Percentiles rank a stretch among this genome's conserved stretches.
Evolutionary conservation across 2,113 vertebrate genomes (phyloP).

Genomic region (Esox niger): DNA sequence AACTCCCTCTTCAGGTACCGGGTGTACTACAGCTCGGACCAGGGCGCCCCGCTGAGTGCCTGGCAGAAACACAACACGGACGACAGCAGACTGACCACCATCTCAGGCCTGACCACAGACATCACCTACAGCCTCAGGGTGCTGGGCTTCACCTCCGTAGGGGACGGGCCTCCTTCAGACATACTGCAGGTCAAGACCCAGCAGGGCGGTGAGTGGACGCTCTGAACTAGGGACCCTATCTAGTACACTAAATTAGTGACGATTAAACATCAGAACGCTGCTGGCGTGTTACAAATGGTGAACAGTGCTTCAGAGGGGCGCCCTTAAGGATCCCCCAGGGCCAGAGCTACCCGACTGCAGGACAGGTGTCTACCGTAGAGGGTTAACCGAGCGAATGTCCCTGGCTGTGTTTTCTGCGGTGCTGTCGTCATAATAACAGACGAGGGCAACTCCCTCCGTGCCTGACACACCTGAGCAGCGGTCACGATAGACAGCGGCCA

Average conservation of each 20-base stretch:
- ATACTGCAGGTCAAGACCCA: conserved; percentile 91
- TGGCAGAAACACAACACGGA: conserved; percentile 94
- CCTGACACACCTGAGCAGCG: not conserved
- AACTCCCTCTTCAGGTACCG: conserved; percentile 66
- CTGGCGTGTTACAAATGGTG: too few relatives aligned
- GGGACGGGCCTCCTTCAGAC: conserved; percentile 89
- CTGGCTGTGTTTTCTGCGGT: not conserved
- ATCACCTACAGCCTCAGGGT: conserved; percentile 91
- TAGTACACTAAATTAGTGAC: too few relatives aligned
- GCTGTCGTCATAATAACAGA: not conserved
- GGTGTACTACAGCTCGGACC: conserved; percentile 85
- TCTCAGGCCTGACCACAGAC: conserved; percentile 83
- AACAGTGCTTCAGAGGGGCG: too few relatives aligned
- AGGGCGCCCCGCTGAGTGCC: conserved; percentile 75
- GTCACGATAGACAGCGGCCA: not conserved
- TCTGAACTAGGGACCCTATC: not conserved
- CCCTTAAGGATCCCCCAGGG: not conserved
- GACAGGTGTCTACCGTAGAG: not conserved
- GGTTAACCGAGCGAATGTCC: not conserved
- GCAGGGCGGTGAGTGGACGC: conserved; percentile 84
- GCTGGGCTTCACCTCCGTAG: conserved; percentile 90
- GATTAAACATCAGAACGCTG: too few relatives aligned
- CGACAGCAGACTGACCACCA: conserved; percentile 84
- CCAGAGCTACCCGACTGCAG: not conserved
- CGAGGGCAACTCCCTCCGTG: too few relatives aligned